These are phyloP conservation scores for Zalophus californianus DNA, from an alignment of 2,797 vertebrate genomes.

Conservation along the genomic window DNA sequence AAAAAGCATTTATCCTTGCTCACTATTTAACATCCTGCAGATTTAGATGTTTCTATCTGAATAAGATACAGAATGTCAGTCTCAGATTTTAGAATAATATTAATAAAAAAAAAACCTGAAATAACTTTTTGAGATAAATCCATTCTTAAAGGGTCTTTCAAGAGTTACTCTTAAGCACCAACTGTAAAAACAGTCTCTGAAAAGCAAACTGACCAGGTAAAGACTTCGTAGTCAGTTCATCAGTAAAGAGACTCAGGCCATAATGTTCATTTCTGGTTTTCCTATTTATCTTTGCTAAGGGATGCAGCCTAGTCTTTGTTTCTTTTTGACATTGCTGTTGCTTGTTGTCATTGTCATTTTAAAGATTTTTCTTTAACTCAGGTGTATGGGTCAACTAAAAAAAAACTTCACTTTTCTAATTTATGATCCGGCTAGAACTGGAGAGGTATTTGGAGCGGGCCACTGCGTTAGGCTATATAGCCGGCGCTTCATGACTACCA, in stretches of 20 bases:
- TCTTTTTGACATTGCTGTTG: background rate
- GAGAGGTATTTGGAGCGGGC: background rate
- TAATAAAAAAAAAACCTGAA: background rate
- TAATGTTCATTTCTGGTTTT: constrained; percentile 24
- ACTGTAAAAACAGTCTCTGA: background rate
- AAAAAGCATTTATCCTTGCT: background rate
- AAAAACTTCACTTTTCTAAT: background rate
- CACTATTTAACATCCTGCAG: background rate
- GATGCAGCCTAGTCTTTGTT: background rate
- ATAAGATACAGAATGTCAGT: background rate
- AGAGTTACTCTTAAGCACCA: background rate
- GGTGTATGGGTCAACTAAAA: constrained; percentile 1
- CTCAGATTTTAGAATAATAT: background rate
- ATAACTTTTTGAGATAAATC: background rate
- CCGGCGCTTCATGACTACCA: background rate
- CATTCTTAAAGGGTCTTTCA: background rate
- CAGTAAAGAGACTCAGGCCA: background rate
- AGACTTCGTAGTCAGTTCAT: background rate
- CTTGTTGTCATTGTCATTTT: background rate
- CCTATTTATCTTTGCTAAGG: background rate
- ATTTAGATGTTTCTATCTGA: background rate
- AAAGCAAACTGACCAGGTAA: background rate
- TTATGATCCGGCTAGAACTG: background rate
- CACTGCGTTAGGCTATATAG: background rate
- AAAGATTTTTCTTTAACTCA: background rate